Conservation (phyloP, 92 coral and sea anemone species). For the Isaurus tuberculatus region DNA sequence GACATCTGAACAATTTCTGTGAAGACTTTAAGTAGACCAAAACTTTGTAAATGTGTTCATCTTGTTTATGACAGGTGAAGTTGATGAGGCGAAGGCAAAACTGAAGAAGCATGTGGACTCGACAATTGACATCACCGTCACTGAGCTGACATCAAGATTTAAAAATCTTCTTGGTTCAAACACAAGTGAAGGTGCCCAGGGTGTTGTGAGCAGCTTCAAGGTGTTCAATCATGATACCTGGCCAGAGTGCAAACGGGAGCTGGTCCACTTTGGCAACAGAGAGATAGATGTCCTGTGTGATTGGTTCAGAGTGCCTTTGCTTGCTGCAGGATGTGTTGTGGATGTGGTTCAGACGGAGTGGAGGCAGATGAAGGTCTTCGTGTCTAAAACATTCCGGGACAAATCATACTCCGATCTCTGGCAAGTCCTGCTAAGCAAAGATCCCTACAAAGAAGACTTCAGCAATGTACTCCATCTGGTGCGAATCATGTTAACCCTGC, state of each 20-base stretch:
- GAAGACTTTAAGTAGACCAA: too few relatives aligned
- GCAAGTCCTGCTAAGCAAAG: slow-evolving; percentile 10
- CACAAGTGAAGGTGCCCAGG: not conserved
- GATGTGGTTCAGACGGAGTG: slow-evolving; percentile 10
- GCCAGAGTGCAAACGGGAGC: not conserved
- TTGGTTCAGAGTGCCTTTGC: slow-evolving; percentile 10
- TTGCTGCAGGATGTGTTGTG: slow-evolving; percentile 21
- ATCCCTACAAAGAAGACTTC: slow-evolving; percentile 17
- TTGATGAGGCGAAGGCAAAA: too few relatives aligned
- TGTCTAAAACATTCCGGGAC: not conserved
- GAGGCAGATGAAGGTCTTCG: slow-evolving; percentile 26
- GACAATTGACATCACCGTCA: slow-evolving; percentile 6
- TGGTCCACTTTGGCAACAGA: slow-evolving; percentile 10
- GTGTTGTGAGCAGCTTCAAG: slow-evolving; percentile 10
- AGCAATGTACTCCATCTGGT: slow-evolving; percentile 7
- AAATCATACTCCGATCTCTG: not conserved
- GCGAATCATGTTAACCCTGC: not conserved
- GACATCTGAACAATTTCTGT: too few relatives aligned
- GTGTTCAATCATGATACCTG: slow-evolving; percentile 25
- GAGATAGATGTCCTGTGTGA: not conserved
- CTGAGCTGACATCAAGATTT: slow-evolving; percentile 18
- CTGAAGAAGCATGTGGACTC: not conserved
- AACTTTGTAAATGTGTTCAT: too few relatives aligned
- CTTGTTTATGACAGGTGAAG: too few relatives aligned
- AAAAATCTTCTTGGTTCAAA: slow-evolving; percentile 20